Conservation (phyloP, 1,140 invertebrate genomes). For the Radopholus similis region DNA sequence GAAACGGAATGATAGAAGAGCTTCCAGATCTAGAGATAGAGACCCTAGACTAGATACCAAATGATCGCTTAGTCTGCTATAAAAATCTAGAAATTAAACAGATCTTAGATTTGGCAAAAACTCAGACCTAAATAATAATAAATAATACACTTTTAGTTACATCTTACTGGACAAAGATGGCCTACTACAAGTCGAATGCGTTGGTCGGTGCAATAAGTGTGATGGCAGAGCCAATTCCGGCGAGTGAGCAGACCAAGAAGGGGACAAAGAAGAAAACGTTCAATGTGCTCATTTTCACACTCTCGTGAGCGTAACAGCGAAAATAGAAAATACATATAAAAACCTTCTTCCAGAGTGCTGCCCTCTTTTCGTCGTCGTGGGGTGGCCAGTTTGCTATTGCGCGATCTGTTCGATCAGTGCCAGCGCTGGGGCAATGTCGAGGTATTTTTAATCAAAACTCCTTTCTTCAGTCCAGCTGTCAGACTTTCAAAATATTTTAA, state of each 20-base stretch:
- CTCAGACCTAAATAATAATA: too few species aligned
- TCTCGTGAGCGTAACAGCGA: background rate
- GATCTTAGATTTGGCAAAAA: too few species aligned
- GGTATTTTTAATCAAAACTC: background rate
- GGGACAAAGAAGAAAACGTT: background rate
- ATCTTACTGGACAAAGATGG: constrained; percentile 3
- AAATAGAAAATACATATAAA: background rate
- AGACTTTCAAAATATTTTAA: background rate
- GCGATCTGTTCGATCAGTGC: background rate
- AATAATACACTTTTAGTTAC: too few species aligned
- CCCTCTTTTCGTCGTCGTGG: background rate
- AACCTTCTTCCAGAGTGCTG: background rate
- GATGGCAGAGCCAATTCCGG: background rate
- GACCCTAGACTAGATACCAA: background rate
- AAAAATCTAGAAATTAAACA: background rate
- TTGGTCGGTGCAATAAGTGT: constrained; percentile 4
- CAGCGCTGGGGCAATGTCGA: background rate
- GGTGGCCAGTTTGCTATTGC: background rate
- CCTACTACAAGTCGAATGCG: constrained; percentile 9
- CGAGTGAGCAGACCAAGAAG: too few species aligned
- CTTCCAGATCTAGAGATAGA: background rate
- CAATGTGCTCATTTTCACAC: background rate
- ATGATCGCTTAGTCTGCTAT: background rate
- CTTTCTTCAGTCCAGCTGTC: background rate
- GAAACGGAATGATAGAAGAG: too few species aligned